Conservation (phyloP, 2,888 invertebrate genomes). For the Phengaris alcon region DNA sequence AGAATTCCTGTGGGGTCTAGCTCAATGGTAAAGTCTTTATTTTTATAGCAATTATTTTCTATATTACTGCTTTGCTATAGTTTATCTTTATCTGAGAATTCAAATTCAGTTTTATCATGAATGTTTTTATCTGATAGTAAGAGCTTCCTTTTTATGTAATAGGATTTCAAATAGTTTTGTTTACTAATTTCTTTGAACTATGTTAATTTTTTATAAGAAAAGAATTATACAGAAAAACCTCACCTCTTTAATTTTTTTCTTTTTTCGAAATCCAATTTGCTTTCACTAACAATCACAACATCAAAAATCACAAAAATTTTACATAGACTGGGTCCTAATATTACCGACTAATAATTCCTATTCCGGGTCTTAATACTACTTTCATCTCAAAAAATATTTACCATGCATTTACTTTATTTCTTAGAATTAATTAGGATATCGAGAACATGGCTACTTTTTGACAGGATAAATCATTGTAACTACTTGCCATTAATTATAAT, state of each 20-base stretch:
- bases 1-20: neutral
- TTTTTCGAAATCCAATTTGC: too few relatives aligned
- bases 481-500: constrained; percentile 26
- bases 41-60: constrained; percentile 12
- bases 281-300: neutral
- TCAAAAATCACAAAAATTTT: neutral
- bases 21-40: constrained; percentile 26
- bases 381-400: neutral
- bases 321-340: neutral
- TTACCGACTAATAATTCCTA: neutral
- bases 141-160: constrained; percentile 31
- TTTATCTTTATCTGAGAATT: constrained; percentile 34
- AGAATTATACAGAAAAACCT: neutral
- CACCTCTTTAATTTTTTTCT: too few relatives aligned
- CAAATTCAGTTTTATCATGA: constrained; percentile 36
- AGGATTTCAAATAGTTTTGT: constrained; percentile 23
- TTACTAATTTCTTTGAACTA: neutral
- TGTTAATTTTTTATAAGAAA: neutral
- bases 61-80: neutral
- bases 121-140: constrained; percentile 37
- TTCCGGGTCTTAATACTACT: neutral
- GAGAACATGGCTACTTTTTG: neutral
- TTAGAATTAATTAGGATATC: constrained; percentile 7
- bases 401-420: constrained; percentile 5
- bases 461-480: constrained; percentile 24